Percentiles rank a stretch among this genome's conserved stretches.
These are phyloP conservation scores for Andrena dorsata DNA, from an alignment of 2,888 invertebrate species.

Conservation along the genomic window DNA sequence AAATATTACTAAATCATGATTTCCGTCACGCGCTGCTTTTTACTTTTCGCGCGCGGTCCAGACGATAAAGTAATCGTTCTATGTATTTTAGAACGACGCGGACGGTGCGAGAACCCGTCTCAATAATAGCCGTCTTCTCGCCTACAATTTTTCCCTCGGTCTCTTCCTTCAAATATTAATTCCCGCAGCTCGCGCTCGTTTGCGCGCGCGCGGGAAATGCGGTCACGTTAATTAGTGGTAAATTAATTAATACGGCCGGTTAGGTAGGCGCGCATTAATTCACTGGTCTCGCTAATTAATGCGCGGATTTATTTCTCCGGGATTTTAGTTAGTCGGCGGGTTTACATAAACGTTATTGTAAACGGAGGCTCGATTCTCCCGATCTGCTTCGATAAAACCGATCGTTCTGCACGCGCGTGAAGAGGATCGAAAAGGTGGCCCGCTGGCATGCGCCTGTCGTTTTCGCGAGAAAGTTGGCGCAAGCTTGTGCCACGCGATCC, in stretches of 20 bases:
- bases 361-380: background rate
- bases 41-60: background rate
- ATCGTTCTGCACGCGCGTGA: background rate
- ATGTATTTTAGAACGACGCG: background rate
- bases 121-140: constrained; percentile 39
- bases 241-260: constrained; percentile 63
- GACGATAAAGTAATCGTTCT: constrained; percentile 14
- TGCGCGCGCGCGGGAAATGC: constrained; percentile 9
- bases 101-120: constrained; percentile 17
- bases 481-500: constrained; percentile 17
- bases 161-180: constrained; percentile 40
- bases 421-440: background rate
- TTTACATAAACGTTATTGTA: background rate
- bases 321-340: background rate
- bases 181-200: background rate
- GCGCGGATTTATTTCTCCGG: constrained; percentile 27
- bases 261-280: constrained; percentile 57
- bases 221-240: constrained; percentile 58
- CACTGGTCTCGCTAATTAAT: constrained; percentile 46
- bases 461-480: constrained; percentile 33
- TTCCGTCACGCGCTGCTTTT: background rate
- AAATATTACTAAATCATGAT: constrained; percentile 37
- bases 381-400: background rate
- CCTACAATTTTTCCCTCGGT: background rate
- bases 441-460: too few species aligned